Conservation (phyloP, 2,888 invertebrate genomes). For the Craniophora ligustri region DNA sequence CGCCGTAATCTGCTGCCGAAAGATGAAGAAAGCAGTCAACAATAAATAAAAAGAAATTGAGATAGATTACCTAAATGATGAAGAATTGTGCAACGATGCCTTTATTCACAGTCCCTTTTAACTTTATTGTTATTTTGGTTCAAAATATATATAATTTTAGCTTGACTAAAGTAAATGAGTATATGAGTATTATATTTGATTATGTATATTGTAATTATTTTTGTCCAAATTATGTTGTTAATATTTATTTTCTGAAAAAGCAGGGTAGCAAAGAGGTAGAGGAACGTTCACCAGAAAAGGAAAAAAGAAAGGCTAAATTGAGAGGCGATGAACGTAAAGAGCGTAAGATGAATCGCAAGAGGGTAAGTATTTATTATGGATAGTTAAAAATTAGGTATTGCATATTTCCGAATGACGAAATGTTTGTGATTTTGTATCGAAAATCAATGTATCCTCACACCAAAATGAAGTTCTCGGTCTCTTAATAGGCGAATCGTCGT, state of each 20-base stretch:
- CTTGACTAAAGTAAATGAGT: slow-evolving; percentile 14
- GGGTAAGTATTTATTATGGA: slow-evolving; percentile 85
- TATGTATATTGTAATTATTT: slow-evolving; percentile 9
- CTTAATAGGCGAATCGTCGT: no score
- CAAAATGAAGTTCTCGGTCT: no score
- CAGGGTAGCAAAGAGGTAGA: slow-evolving; percentile 89
- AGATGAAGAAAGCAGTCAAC: background rate
- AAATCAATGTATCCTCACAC: background rate
- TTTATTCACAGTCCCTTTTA: slow-evolving; percentile 77
- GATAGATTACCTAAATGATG: background rate
- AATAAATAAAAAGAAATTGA: background rate
- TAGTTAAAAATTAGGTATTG: background rate
- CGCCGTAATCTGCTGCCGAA: background rate
- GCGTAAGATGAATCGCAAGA: slow-evolving; percentile 93
- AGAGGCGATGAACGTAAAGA: slow-evolving; percentile 91
- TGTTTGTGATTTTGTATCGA: background rate
- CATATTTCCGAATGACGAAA: background rate
- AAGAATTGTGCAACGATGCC: slow-evolving; percentile 46
- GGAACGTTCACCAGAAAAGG: slow-evolving; percentile 90
- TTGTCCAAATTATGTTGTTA: slow-evolving; percentile 31
- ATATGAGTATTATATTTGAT: slow-evolving; percentile 2
- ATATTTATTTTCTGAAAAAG: slow-evolving; percentile 75
- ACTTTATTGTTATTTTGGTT: slow-evolving; percentile 47
- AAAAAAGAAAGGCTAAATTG: slow-evolving; percentile 91
- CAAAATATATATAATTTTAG: slow-evolving; percentile 14